Base-by-base conservation (phyloP, 2,888 invertebrate species). In the Leucophora obtusa region DNA sequence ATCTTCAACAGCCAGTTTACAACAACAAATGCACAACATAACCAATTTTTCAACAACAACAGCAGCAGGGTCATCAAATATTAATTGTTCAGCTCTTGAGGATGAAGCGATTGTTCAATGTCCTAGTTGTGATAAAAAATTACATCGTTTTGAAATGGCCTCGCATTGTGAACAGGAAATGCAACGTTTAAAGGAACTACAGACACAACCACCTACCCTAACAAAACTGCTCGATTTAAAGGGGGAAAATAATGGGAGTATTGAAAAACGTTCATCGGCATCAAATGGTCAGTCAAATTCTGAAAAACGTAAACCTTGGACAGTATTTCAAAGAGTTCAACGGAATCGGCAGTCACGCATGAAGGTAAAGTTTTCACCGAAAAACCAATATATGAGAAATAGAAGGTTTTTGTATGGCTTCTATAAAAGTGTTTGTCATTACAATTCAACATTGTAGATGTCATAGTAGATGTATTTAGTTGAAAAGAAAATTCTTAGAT, bases 111-210 rank as follows among this genome's bases (percentile, higher is more conserved):
- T 85, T 93, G n/a, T 95, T 93, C 88, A 83, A 33, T 98, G 98
- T 89, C 97, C 98, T 0, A 95, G 96, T 1, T 98, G 98, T 89
- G 95, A 97, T 82, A 93, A 95, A 79, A 96, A 96, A 2, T 92
- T 98, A 54, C 92, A 96, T 60, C 93, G 94, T 1, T 94, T 94
- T 1, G 97, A 97, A 89, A 91, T 97, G n/a, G 96, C 96, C 84
- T 92, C 94, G 28, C 98, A 97, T 90, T 93, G 96, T 83, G 91
- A 93, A 60, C 92, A 95, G 80, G 97, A 97, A 91, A 92, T 97
- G 82, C 95, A 95, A 81, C 93, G 94, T 84, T 91, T 96, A 33
- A 86, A 87, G 58, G 71, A 84, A 58, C 51, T 83, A 18, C 82
- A 78, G 24, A 58, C 72, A 14, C 73, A 74, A 62, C 63, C 65